Conservation (phyloP, 2,797 vertebrate species). For the Smutsia temminckii region DNA sequence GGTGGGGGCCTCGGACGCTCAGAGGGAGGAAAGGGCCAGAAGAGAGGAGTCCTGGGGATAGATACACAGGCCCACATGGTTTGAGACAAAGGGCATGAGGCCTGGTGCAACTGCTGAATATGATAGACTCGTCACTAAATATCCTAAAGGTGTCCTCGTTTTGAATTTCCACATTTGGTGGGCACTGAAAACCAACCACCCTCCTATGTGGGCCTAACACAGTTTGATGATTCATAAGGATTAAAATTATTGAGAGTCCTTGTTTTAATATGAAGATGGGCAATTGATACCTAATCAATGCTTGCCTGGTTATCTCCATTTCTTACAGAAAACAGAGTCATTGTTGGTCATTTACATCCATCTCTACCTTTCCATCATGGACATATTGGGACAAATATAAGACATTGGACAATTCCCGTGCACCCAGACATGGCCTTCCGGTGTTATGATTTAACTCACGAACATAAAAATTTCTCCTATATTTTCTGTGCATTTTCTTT, state of each 20-base stretch:
- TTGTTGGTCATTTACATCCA: rapidly evolving
- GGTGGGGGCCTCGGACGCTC: rapidly evolving
- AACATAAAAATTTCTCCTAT: not conserved
- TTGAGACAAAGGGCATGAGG: rapidly evolving
- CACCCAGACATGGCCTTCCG: rapidly evolving
- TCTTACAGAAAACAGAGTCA: not conserved
- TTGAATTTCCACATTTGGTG: rapidly evolving
- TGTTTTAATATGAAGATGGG: no score
- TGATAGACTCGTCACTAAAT: rapidly evolving
- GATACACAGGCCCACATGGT: rapidly evolving
- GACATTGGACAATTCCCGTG: rapidly evolving
- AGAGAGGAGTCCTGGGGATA: rapidly evolving
- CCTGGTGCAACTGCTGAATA: rapidly evolving
- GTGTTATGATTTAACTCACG: rapidly evolving
- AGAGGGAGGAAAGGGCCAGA: rapidly evolving
- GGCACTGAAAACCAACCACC: rapidly evolving
- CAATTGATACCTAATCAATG: rapidly evolving
- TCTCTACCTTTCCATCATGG: rapidly evolving
- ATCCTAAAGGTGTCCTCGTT: rapidly evolving
- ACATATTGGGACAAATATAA: rapidly evolving
- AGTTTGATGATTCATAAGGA: rapidly evolving
- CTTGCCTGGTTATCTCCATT: rapidly evolving
- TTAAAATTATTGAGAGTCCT: rapidly evolving
- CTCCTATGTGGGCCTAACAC: rapidly evolving
- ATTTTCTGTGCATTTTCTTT: not conserved